Evolutionary conservation across 2,113 vertebrate genomes (phyloP), one percentile per base, ranked within the genome.

Genomic region (Periophthalmodon schlosseri): DNA sequence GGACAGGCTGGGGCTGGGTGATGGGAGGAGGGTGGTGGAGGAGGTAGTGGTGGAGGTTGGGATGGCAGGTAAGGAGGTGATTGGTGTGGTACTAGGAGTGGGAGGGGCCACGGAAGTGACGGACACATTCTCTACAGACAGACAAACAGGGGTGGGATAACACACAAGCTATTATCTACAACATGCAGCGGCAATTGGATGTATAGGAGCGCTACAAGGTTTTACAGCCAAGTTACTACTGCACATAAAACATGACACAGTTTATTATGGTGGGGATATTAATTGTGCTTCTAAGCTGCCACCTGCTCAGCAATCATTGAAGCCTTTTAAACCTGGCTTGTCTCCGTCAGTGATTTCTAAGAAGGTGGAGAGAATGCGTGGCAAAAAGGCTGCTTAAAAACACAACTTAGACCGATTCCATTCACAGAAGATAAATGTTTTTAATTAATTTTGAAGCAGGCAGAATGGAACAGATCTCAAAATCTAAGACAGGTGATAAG

Each of bases 71-170:
- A 75, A 89, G 72, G 84, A 85, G 82, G 81, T 85, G 87, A 73
- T 70, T 60, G 76, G 78, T 23, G 46, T 88, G 81, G 87, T 74
- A 69, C 57, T 80, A 60, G 86, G 77, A 86, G 81, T 88, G 84
- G 85, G 85, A 88, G 83, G 86, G 78, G 44, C 87, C 84, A 3
- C 79, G 83, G 86, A 80, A 83, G 86, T 87, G 88, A 91, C 66
- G 86, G 91, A 92, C 84, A 93, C 84, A 89, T 89, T 93, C 50
- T 91, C 91, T 93, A 92, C 81, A 91, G 85, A 89, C 81, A 91
- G 84, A 89, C 86, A 91, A 68, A 91, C 85, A 90, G 60, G 86
- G 78, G 82, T 87, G 84, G 85, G 83, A 86, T 80, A 64, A 83
- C 84, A 90, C 77, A 83, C 60, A 76, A 52, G 23, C 84, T 85